Evolutionary conservation across 2,888 invertebrate genomes (phyloP).

Genomic region (Nomada flava): DNA sequence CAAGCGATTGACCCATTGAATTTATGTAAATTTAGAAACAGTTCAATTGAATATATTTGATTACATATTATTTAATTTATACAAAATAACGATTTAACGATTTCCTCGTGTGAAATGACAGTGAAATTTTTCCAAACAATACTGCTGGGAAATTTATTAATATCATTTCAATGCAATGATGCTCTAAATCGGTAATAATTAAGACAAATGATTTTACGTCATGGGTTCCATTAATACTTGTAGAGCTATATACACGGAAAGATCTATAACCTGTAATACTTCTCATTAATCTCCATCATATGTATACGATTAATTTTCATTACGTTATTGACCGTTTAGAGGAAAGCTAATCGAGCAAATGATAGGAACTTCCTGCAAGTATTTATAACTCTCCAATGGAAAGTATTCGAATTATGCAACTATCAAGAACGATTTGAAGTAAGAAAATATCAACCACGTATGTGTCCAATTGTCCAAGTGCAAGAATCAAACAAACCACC

Average conservation of each 20-base stretch:
- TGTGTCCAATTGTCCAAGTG: not conserved
- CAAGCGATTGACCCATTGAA: no score
- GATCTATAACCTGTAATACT: not conserved
- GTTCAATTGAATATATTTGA: no score
- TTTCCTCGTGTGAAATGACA: not conserved
- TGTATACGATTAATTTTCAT: constrained; percentile 18
- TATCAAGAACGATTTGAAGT: not conserved
- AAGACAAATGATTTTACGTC: constrained; percentile 13
- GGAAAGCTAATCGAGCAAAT: not conserved
- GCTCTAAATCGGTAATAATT: not conserved
- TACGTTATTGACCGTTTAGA: not conserved
- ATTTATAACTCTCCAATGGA: not conserved
- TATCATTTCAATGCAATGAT: not conserved
- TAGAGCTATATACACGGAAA: not conserved
- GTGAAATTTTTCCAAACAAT: not conserved
- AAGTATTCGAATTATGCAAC: not conserved
- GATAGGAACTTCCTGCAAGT: constrained; percentile 2
- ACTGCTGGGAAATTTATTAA: not conserved
- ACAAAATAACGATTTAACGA: not conserved
- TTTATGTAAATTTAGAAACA: no score
- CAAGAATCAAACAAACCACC: not conserved
- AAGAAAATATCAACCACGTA: not conserved
- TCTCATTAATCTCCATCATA: constrained; percentile 15
- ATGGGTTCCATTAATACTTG: constrained; percentile 2
- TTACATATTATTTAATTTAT: no score